Percentiles rank a stretch among this genome's conserved stretches.
phyloP scores from a whole-genome alignment of 1,140 invertebrate genomes.

The Branchinecta lindahli region DNA sequence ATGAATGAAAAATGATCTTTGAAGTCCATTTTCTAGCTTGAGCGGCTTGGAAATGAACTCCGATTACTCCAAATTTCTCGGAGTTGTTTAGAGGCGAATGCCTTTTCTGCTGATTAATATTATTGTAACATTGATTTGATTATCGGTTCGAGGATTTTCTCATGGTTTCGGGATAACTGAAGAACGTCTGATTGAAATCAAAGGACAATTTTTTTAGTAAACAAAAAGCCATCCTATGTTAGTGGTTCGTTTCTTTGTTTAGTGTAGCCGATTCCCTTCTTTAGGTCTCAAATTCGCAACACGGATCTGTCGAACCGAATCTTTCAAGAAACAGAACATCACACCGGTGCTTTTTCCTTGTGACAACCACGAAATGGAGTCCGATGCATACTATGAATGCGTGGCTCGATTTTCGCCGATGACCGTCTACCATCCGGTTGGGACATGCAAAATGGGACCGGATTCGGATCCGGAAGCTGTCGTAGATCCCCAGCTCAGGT shows the following conservation, averaged over 20 bases:
- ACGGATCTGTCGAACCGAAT: not conserved
- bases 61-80: too few species aligned
- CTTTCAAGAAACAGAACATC: not conserved
- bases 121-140: too few species aligned
- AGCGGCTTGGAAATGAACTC: too few species aligned
- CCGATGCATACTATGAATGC: conserved; percentile 37
- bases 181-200: too few species aligned
- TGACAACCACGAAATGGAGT: not conserved
- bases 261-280: not conserved
- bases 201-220: too few species aligned
- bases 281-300: not conserved
- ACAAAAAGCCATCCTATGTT: too few species aligned
- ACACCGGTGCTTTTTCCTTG: not conserved
- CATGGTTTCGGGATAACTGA: too few species aligned
- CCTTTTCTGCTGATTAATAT: too few species aligned
- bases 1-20: too few species aligned
- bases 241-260: not conserved
- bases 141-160: too few species aligned
- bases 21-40: too few species aligned
- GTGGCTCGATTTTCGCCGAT: conserved; percentile 15
- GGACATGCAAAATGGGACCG: conserved; percentile 21
- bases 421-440: conserved; percentile 19
- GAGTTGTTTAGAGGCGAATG: too few species aligned
- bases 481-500: conserved; percentile 19
- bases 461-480: conserved; percentile 17